Evolutionary conservation across 1,140 invertebrate species (phyloP), one percentile per base, ranked within the genome.

Genomic region (Portunus trituberculatus): DNA sequence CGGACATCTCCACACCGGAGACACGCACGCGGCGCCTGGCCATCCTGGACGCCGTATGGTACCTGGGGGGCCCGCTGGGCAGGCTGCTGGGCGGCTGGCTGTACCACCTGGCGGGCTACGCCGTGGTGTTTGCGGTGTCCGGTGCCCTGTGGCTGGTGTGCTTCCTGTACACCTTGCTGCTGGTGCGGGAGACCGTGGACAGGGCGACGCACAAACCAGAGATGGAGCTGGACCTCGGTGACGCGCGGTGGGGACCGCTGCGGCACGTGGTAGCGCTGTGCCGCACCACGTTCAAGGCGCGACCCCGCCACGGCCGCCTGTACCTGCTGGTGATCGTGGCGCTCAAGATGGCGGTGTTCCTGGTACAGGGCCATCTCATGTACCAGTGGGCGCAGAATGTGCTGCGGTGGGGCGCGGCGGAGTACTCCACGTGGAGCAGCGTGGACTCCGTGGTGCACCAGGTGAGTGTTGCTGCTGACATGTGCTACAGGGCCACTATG

Each of bases 21-120:
- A 96, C 96, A 0, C 96, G 97, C 91, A 97, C 97, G 6, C 96
- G 96, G 82, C 91, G 97, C 86, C 96, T 97, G n/a, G 96, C 96
- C 0, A 96, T 97, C 20, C 86, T 97, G 29, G 97, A 96, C 87
- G 96, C 94, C 25, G 32, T 84, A 25, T 96, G 96, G 96, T 96
- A 96, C 45, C 4, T 96, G 10, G 96, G 96, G 4, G 92, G 88
- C 0, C 96, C 96, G 1, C 14, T 96, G 28, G 96, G 96, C n/a
- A 67, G 92, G 10, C 31, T 96, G 76, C 14, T 96, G 28, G 96
- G 96, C 39, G 96, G 96, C 82, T 95, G 96, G 91, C 46, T 96
- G 20, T 95, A 82, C 82, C 59, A 29, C 25, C 39, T 20, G 31
- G 52, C 82, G 16, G 95, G 95, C 6, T 96, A 88, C 48, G 83